These are phyloP conservation scores for Stenurella melanura DNA, from an alignment of 2,888 invertebrate genomes.

Conservation along the genomic window DNA sequence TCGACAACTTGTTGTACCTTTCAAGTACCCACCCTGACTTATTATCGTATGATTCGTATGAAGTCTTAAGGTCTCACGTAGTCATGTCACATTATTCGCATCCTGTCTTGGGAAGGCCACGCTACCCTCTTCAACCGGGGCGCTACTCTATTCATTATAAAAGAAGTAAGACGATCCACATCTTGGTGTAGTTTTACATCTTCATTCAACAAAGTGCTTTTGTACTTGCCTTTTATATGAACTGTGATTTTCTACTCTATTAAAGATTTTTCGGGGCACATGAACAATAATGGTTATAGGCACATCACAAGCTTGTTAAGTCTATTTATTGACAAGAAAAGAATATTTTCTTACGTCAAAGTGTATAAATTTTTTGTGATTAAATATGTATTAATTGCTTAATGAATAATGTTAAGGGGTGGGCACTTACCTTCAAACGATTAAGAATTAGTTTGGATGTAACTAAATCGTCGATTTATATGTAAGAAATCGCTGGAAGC, in stretches of 20 bases:
- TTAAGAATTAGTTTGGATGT: no score
- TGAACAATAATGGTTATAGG: conserved; percentile 40
- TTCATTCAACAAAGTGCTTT: conserved; percentile 53
- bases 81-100: conserved; percentile 58
- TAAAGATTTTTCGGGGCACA: conserved; percentile 45
- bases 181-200: conserved; percentile 59
- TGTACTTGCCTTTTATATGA: conserved; percentile 52
- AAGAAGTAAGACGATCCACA: conserved; percentile 59
- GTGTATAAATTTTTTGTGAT: conserved; percentile 17
- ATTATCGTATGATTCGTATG: conserved; percentile 49
- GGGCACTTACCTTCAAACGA: no score
- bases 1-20: conserved; percentile 12
- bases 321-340: conserved; percentile 46
- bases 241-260: conserved; percentile 53
- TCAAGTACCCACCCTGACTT: conserved; percentile 42
- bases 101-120: conserved; percentile 50
- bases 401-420: no score
- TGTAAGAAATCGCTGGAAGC: no score
- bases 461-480: no score
- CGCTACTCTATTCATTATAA: conserved; percentile 50
- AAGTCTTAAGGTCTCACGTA: conserved; percentile 51
- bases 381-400: neutral
- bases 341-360: conserved; percentile 47
- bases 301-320: conserved; percentile 42
- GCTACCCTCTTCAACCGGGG: conserved; percentile 52